Evolutionary conservation across 2,113 vertebrate species (phyloP).

Genomic region (Cercopithecus mona): DNA sequence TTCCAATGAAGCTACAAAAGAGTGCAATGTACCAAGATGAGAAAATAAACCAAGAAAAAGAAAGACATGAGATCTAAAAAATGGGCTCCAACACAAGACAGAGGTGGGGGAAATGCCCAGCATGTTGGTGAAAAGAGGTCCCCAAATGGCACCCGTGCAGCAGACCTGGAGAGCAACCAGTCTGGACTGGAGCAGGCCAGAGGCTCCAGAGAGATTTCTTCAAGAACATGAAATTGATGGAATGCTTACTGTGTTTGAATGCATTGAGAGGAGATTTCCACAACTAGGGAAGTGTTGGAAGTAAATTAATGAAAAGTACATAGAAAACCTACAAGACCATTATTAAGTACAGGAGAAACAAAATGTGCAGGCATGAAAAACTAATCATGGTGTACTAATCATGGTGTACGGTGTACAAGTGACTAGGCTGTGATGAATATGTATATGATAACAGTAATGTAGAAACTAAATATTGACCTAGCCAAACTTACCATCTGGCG

Average conservation of each 20-base stretch:
- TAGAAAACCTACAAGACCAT: background rate
- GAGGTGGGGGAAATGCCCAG: background rate
- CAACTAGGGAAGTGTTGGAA: background rate
- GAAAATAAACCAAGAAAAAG: background rate
- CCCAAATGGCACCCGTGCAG: background rate
- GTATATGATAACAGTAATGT: background rate
- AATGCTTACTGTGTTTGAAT: background rate
- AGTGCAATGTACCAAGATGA: background rate
- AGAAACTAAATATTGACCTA: background rate
- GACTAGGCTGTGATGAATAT: background rate
- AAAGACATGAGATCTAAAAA: background rate
- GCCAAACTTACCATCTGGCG: background rate
- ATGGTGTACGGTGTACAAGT: background rate
- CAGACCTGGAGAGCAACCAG: background rate
- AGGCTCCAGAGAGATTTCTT: background rate
- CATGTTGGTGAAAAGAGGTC: background rate
- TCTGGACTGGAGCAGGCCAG: background rate
- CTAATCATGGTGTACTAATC: background rate
- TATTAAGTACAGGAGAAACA: background rate
- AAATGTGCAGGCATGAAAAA: slow-evolving; percentile 8
- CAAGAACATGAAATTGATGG: background rate
- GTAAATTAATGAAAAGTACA: background rate
- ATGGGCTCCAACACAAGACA: background rate
- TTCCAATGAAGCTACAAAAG: background rate
- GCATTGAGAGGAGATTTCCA: background rate